Conservation (phyloP, 2,113 vertebrate genomes). For the Apaloderma vittatum region DNA sequence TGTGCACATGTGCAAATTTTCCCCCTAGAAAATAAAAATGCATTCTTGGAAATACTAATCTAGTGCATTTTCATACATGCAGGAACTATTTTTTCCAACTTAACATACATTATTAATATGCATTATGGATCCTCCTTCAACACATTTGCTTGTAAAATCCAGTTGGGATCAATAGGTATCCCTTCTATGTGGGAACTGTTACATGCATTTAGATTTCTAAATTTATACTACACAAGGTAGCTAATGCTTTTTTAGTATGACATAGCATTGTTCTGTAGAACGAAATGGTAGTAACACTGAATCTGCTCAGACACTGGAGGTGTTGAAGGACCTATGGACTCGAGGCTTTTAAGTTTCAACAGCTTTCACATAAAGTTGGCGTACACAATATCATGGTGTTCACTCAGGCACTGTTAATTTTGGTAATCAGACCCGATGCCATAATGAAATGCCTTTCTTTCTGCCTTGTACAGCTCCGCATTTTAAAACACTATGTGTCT, state of each 20-base stretch:
- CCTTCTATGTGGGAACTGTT: not conserved
- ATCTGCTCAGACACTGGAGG: not conserved
- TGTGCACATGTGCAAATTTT: not conserved
- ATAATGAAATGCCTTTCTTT: constrained; percentile 7
- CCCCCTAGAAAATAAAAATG: not conserved
- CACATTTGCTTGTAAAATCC: not conserved
- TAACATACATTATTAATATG: not conserved
- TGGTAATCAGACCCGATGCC: not conserved
- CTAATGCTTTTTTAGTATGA: not conserved
- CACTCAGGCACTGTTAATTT: not conserved
- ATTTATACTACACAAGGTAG: not conserved
- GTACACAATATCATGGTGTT: not conserved
- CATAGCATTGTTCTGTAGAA: not conserved
- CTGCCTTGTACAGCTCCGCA: not conserved
- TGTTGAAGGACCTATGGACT: not conserved
- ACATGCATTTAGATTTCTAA: not conserved
- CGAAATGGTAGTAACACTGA: not conserved
- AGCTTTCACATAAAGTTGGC: not conserved
- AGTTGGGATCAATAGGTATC: not conserved
- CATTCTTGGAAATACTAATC: not conserved
- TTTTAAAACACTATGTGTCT: not conserved
- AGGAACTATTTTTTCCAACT: not conserved
- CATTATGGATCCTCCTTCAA: not conserved
- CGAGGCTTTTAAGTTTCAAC: not conserved
- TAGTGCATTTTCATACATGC: not conserved